Percentiles rank a stretch among this genome's conserved stretches.
Conservation (phyloP, 53 echinoderm and acorn worm genomes). For the Arbacia lixula region DNA sequence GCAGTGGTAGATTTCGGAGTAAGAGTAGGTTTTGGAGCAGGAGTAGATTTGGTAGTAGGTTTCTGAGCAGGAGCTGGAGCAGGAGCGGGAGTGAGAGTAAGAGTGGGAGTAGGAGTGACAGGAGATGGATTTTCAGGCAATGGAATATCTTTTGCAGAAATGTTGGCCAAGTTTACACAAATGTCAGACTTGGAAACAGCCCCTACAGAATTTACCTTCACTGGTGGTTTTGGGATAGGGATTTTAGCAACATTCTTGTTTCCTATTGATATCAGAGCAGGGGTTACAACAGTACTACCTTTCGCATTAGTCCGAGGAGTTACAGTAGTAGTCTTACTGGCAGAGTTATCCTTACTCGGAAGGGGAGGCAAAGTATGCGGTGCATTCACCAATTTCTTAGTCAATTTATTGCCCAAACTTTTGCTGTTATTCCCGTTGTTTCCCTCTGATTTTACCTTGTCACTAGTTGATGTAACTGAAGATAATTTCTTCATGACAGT, state of each 20-base stretch:
- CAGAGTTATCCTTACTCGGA: constrained; percentile 5
- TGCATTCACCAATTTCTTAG: too few relatives aligned
- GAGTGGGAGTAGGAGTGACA: neutral
- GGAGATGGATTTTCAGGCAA: constrained; percentile 27
- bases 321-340: neutral
- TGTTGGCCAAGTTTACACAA: neutral
- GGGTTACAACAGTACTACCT: neutral
- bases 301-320: neutral
- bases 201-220: neutral
- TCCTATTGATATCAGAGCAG: too few relatives aligned
- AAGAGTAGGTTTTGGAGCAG: neutral
- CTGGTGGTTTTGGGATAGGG: neutral
- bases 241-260: neutral
- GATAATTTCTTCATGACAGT: constrained; percentile 20
- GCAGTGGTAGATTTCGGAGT: neutral
- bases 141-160: constrained; percentile 35
- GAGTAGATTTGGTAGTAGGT: neutral
- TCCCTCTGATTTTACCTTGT: constrained; percentile 6
- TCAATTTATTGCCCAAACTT: neutral
- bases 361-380: constrained; percentile 20
- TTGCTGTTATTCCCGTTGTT: neutral
- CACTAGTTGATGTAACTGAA: neutral
- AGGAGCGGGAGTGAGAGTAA: neutral
- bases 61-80: neutral
- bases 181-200: neutral